These are phyloP conservation scores for Campylorhamphus procurvoides DNA, from an alignment of 2,113 vertebrate genomes.

Conservation along the genomic window DNA sequence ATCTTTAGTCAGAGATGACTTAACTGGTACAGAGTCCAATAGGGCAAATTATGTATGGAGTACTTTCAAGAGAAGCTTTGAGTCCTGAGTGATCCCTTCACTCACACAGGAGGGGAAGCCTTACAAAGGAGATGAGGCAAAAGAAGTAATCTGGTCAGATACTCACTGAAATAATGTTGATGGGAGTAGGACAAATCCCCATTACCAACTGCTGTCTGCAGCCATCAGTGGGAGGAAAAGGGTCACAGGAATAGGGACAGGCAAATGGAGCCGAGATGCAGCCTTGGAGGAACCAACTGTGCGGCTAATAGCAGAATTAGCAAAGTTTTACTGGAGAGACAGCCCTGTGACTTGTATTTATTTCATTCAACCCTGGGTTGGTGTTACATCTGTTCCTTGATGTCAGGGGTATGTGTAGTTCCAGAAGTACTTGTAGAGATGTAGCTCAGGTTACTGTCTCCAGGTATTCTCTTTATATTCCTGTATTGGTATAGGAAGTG, in stretches of 20 bases:
- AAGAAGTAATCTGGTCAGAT: neutral
- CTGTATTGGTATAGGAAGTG: neutral
- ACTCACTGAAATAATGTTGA: neutral
- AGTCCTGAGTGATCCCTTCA: neutral
- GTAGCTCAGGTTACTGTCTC: neutral
- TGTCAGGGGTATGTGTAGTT: neutral
- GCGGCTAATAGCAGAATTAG: neutral
- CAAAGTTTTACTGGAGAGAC: neutral
- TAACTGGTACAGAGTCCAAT: neutral
- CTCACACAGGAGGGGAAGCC: neutral
- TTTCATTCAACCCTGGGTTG: neutral
- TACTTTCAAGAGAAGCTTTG: neutral
- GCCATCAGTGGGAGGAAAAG: neutral
- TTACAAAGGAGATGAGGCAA: neutral
- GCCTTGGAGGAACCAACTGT: neutral
- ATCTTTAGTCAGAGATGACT: neutral
- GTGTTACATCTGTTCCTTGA: neutral
- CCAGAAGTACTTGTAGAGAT: neutral
- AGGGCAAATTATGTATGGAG: slow-evolving; percentile 18
- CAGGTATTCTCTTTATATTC: neutral
- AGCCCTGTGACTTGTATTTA: neutral
- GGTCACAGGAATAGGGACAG: accelerated
- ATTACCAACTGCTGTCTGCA: neutral
- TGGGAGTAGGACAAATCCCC: neutral
- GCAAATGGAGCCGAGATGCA: neutral